Percentiles rank a stretch among this genome's conserved stretches.
These are phyloP conservation scores for Sisor rabdophorus DNA, from an alignment of 2,113 vertebrate species.

Conservation along the genomic window DNA sequence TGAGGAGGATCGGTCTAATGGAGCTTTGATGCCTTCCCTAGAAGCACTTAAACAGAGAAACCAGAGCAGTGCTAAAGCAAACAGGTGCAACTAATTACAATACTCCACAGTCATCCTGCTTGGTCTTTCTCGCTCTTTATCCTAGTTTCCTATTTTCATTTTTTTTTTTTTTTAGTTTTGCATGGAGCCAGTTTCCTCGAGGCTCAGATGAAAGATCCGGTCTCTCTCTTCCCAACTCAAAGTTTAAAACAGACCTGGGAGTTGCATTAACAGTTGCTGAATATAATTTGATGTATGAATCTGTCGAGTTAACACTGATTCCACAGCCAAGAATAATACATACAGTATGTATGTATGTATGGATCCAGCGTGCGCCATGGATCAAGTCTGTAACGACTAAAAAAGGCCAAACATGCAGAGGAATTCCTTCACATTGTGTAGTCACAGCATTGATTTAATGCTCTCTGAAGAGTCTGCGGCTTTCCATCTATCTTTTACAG, in stretches of 20 bases:
- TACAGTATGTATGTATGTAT: constrained; percentile 2
- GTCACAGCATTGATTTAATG: constrained; percentile 29
- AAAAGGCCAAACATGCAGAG: constrained; percentile 33
- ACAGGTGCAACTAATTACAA: constrained; percentile 79
- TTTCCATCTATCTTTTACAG: constrained; percentile 12
- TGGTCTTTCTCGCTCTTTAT: constrained; percentile 47
- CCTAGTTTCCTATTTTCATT: constrained; percentile 49
- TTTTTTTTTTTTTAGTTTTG: constrained; percentile 59
- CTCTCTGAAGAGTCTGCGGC: constrained; percentile 21
- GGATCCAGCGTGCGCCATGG: constrained; percentile 5
- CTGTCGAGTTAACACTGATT: constrained; percentile 44
- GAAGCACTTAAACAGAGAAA: constrained; percentile 72
- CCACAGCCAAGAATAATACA: constrained; percentile 17
- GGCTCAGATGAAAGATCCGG: constrained; percentile 11
- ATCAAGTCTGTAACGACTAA: constrained; percentile 24
- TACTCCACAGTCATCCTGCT: constrained; percentile 59
- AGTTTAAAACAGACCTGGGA: constrained; percentile 21
- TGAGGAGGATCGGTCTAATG: constrained; percentile 62
- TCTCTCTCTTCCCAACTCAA: not conserved
- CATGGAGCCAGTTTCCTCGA: constrained; percentile 8
- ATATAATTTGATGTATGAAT: constrained; percentile 47
- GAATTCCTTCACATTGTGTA: constrained; percentile 31
- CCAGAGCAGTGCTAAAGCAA: constrained; percentile 72
- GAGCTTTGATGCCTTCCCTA: constrained; percentile 76
- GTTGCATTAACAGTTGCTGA: not conserved